Percentiles rank a stretch among this genome's conserved stretches.
Evolutionary conservation across 1,140 invertebrate genomes (phyloP).

Genomic region (Euura lappo): DNA sequence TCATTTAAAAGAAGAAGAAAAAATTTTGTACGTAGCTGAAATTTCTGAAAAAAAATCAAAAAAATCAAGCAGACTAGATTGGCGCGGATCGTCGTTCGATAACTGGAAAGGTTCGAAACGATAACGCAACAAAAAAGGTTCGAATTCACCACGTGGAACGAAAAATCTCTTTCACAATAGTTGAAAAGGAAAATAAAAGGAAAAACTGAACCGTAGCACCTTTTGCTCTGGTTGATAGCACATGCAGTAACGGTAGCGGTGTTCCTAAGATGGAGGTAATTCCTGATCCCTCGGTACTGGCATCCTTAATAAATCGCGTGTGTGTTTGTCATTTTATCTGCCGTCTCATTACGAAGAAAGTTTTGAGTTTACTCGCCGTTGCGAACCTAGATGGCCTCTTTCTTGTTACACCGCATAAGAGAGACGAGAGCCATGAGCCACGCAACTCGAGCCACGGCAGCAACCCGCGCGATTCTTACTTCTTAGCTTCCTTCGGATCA

Average conservation of each 20-base stretch:
- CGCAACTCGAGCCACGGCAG: constrained; percentile 28
- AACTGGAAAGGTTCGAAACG: not conserved
- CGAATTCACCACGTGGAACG: not conserved
- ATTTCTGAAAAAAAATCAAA: not conserved
- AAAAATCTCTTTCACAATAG: not conserved
- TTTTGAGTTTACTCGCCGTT: constrained; percentile 45
- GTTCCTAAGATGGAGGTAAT: not conserved
- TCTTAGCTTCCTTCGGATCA: constrained; percentile 57
- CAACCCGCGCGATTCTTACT: not conserved
- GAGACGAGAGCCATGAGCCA: constrained; percentile 15
- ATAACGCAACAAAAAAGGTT: not conserved
- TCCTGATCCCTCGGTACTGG: not conserved
- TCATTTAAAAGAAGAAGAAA: not conserved
- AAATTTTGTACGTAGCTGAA: not conserved
- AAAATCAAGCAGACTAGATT: not conserved
- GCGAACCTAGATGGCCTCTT: constrained; percentile 54
- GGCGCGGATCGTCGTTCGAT: too few species aligned
- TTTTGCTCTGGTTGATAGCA: constrained; percentile 7
- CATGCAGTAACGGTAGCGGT: not conserved
- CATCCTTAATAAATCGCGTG: not conserved
- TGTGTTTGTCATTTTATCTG: constrained; percentile 51
- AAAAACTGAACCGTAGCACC: constrained; percentile 2
- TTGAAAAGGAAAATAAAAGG: not conserved
- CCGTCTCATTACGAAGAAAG: constrained; percentile 56
- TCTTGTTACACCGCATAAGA: constrained; percentile 53